phyloP scores from a whole-genome alignment of 2,113 vertebrate genomes.

The Narcine bancroftii region DNA sequence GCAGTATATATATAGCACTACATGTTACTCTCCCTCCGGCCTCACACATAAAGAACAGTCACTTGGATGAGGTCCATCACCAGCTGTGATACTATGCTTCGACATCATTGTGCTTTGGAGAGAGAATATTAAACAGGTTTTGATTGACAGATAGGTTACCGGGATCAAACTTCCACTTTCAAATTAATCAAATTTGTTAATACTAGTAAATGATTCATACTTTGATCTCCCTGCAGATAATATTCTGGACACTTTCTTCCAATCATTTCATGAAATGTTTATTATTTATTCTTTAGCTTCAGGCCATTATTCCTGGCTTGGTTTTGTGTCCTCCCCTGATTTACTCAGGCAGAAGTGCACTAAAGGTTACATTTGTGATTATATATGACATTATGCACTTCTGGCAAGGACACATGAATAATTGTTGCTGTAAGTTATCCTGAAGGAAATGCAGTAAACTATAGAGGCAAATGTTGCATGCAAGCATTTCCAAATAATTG shows the following conservation, averaged over 20 bases:
- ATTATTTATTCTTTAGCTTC: conserved; percentile 13
- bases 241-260: background rate
- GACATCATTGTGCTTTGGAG: background rate
- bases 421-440: conserved; percentile 17
- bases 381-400: background rate
- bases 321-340: background rate
- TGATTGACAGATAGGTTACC: background rate
- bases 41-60: background rate
- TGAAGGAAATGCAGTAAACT: background rate
- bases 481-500: conserved; percentile 33
- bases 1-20: too few relatives aligned
- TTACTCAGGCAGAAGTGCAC: background rate
- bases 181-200: background rate
- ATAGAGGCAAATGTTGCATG: conserved; percentile 16
- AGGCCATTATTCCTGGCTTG: background rate
- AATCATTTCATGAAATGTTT: background rate
- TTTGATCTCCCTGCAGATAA: background rate
- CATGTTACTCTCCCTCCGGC: background rate
- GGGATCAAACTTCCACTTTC: background rate
- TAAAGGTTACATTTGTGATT: background rate
- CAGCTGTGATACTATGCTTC: background rate
- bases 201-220: background rate
- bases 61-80: background rate
- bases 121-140: background rate
- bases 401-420: background rate